A percentile compares a stretch with the other conserved stretches of the same genome.
Evolutionary conservation across 30 jellyfish, hydroid and myxozoan genomes (phyloP).

Genomic region (Euphysa ruthae): DNA sequence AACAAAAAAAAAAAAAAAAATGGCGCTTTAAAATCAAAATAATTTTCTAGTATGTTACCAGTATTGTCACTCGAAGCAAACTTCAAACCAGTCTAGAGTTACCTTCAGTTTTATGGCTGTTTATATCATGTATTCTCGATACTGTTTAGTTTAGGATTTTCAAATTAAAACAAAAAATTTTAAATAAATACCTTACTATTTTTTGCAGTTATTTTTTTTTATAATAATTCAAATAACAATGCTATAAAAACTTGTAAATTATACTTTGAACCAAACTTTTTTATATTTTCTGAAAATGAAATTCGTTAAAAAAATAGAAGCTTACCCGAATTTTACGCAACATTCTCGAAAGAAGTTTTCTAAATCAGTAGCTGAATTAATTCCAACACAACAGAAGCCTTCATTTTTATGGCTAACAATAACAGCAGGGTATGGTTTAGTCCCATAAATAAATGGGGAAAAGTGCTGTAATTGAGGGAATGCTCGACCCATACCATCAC

Average conservation of each 20-base stretch:
- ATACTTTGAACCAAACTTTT: no score
- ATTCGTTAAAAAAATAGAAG: not conserved
- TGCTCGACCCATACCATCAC: constrained; percentile 80
- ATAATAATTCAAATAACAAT: no score
- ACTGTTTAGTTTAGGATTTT: no score
- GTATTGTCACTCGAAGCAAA: no score
- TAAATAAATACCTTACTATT: no score
- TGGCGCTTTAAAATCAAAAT: not conserved
- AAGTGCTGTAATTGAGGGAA: constrained; percentile 47
- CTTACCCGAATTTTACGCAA: constrained; percentile 48
- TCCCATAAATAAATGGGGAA: constrained; percentile 38
- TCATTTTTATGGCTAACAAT: constrained; percentile 28
- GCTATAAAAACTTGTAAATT: no score
- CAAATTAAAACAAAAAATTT: no score
- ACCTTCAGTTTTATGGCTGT: no score
- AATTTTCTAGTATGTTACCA: not conserved
- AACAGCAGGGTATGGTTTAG: constrained; percentile 39
- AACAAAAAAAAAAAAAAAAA: not conserved
- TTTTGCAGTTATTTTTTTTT: no score
- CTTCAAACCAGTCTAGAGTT: no score
- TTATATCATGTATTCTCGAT: no score
- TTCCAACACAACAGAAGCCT: constrained; percentile 19
- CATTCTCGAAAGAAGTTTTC: constrained; percentile 40
- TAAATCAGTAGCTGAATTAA: constrained; percentile 19
- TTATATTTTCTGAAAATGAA: not conserved